Percentiles rank a stretch among this genome's conserved stretches.
Evolutionary conservation across 2,888 invertebrate species (phyloP).

Genomic region (Drosophila emarginata): DNA sequence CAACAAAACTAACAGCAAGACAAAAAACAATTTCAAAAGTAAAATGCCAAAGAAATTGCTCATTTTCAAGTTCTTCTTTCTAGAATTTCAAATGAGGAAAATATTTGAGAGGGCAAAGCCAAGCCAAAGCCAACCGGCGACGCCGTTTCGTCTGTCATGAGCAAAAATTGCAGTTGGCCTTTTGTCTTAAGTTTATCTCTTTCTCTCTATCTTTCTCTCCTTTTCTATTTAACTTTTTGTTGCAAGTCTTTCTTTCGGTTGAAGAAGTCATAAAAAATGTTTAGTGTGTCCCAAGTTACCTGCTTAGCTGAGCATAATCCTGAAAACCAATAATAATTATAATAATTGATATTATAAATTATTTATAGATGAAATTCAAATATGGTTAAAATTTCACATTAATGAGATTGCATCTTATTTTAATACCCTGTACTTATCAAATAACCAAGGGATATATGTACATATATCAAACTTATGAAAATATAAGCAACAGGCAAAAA

Average conservation of each 20-base stretch:
- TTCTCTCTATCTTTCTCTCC: slow-evolving; percentile 37
- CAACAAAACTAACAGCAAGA: slow-evolving; percentile 28
- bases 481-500: too few relatives aligned
- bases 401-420: background rate
- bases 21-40: slow-evolving; percentile 47
- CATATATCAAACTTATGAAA: too few relatives aligned
- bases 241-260: background rate
- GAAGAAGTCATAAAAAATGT: slow-evolving; percentile 5
- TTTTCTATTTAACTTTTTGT: background rate
- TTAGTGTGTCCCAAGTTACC: slow-evolving; percentile 40
- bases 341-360: background rate
- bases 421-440: background rate
- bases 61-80: slow-evolving; percentile 51
- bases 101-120: background rate
- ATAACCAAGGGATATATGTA: background rate
- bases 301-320: slow-evolving; percentile 20
- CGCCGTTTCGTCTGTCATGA: slow-evolving; percentile 52
- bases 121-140: slow-evolving; percentile 13
- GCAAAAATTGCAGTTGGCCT: slow-evolving; percentile 40
- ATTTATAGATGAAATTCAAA: slow-evolving; percentile 22
- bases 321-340: slow-evolving; percentile 9
- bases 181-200: slow-evolving; percentile 25
- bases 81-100: slow-evolving; percentile 63
- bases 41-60: slow-evolving; percentile 62
- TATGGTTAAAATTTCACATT: slow-evolving; percentile 24